Conservation (phyloP, 1,140 invertebrate genomes). For the Lepidurus apus region DNA sequence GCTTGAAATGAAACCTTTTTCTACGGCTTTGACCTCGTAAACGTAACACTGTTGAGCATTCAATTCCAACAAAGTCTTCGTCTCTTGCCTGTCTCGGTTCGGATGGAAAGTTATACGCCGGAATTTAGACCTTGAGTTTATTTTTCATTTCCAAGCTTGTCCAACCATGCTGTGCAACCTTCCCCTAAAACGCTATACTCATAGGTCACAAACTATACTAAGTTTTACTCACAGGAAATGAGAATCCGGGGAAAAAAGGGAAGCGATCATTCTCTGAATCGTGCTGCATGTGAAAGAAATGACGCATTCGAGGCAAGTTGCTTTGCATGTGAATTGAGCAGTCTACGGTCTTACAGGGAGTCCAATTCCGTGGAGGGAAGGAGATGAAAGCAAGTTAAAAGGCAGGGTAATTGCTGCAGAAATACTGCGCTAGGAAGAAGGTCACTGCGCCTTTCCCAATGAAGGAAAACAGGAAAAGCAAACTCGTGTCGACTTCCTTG, state of each 20-base stretch:
- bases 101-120: not conserved
- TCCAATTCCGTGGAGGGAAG: not conserved
- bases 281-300: not conserved
- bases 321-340: slow-evolving; percentile 6
- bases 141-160: not conserved
- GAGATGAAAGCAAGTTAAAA: not conserved
- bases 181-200: not conserved
- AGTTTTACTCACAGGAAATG: not conserved
- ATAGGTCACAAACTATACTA: no score
- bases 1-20: not conserved
- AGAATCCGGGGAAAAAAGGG: not conserved
- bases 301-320: not conserved
- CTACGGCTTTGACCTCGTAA: not conserved
- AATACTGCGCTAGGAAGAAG: not conserved
- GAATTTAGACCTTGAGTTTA: not conserved
- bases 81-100: not conserved
- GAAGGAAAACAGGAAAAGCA: not conserved
- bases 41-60: not conserved
- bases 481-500: not conserved
- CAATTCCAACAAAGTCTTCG: not conserved
- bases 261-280: not conserved
- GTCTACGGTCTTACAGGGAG: not conserved
- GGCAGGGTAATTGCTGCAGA: not conserved
- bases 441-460: not conserved
- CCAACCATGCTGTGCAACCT: not conserved